A percentile compares a stretch with the other conserved stretches of the same genome.
Conservation (phyloP, 2,797 vertebrate genomes). For the Sebastolobus alascanus region DNA sequence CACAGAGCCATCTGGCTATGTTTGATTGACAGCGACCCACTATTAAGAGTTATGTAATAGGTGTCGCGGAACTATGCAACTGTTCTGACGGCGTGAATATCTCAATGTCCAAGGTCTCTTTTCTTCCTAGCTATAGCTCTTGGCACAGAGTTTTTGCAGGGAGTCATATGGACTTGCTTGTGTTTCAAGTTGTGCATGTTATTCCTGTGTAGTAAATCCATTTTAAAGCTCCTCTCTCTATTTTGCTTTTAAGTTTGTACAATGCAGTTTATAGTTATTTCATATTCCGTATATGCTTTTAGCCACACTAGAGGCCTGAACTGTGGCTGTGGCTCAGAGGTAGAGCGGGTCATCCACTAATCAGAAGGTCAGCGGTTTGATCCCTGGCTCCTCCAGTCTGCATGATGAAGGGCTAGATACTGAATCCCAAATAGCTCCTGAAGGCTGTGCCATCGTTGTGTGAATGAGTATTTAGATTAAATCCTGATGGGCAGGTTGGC, state of each 20-base stretch:
- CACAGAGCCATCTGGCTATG: constrained; percentile 32
- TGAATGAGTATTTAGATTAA: too few relatives aligned
- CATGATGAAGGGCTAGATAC: too few relatives aligned
- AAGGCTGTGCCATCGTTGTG: too few relatives aligned
- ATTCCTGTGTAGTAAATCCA: not conserved
- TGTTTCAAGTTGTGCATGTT: not conserved
- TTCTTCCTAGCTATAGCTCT: not conserved
- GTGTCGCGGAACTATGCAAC: constrained; percentile 14
- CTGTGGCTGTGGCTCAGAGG: too few relatives aligned
- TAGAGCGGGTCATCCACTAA: too few relatives aligned
- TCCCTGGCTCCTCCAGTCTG: too few relatives aligned
- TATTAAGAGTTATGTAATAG: constrained; percentile 29
- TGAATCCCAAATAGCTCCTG: too few relatives aligned
- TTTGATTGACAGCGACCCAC: constrained; percentile 51
- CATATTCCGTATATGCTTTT: not conserved
- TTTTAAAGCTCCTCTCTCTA: constrained; percentile 4
- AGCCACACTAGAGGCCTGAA: not conserved
- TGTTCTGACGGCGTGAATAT: not conserved
- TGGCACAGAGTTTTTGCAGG: not conserved
- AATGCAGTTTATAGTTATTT: not conserved
- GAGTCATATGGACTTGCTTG: not conserved
- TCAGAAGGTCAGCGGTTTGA: too few relatives aligned
- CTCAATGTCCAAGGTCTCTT: not conserved
- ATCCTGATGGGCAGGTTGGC: too few relatives aligned
- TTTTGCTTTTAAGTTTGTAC: constrained; percentile 3